Conservation (phyloP, 2,888 invertebrate species). For the Willowsia nigromaculata region DNA sequence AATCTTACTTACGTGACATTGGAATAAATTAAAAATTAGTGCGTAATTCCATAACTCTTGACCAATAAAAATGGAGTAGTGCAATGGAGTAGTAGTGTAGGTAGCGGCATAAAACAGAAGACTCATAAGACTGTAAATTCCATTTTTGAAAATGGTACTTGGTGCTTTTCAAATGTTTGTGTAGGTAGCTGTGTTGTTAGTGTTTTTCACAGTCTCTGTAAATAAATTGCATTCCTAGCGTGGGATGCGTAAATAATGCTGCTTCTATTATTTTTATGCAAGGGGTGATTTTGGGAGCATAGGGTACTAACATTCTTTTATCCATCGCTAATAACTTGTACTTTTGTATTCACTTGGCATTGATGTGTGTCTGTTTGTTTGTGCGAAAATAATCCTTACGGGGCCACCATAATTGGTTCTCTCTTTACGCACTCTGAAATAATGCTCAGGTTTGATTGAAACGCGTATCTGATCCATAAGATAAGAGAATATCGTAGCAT, state of each 20-base stretch:
- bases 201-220: not conserved
- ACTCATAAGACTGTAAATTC: not conserved
- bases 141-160: not conserved
- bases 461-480: not conserved
- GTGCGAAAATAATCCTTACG: not conserved
- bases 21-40: not conserved
- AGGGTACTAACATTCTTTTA: no score
- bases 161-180: not conserved
- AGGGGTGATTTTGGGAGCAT: no score
- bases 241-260: not conserved
- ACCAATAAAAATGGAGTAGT: not conserved
- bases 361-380: not conserved
- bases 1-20: no score
- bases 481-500: not conserved
- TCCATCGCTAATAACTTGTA: not conserved
- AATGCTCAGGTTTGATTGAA: constrained; percentile 13
- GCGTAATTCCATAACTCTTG: not conserved
- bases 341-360: not conserved
- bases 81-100: not conserved
- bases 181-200: not conserved
- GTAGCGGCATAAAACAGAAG: no score
- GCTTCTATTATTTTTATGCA: not conserved
- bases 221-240: not conserved
- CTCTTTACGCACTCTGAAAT: not conserved
- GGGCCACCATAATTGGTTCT: not conserved